Evolutionary conservation across 1,140 invertebrate species (phyloP).

Genomic region (Drosophila sechellia): DNA sequence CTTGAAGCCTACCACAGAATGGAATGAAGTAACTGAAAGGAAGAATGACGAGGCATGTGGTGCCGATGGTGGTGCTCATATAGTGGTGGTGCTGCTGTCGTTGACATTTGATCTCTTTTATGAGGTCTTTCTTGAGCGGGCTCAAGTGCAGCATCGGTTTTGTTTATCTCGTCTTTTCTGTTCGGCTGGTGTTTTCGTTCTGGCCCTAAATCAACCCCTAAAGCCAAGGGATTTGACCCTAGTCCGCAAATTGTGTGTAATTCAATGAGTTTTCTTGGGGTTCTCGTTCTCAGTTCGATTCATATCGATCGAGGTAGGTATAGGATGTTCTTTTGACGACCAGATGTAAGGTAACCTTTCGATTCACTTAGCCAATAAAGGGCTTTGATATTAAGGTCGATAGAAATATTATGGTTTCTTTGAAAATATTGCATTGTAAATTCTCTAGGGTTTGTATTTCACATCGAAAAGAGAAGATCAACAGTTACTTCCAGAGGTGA

Average conservation of each 20-base stretch:
- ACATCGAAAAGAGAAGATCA: background rate
- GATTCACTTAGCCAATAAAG: constrained; percentile 15
- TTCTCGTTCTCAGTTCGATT: constrained; percentile 18
- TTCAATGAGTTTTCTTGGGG: constrained; percentile 44
- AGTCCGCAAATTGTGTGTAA: constrained; percentile 42
- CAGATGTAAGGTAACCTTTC: constrained; percentile 12
- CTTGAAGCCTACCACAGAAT: constrained; percentile 31
- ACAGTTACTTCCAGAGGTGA: background rate
- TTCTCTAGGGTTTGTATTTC: background rate
- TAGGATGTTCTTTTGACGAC: constrained; percentile 23
- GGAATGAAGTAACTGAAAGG: constrained; percentile 38
- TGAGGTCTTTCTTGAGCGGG: constrained; percentile 61
- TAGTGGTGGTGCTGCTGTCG: constrained; percentile 30
- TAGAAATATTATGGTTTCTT: background rate
- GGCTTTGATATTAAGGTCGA: background rate
- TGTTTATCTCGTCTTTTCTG: constrained; percentile 28
- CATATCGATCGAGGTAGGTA: constrained; percentile 12
- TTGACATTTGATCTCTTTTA: constrained; percentile 83
- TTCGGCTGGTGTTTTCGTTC: constrained; percentile 20
- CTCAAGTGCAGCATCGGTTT: constrained; percentile 46
- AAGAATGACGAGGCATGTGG: constrained; percentile 50
- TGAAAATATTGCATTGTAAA: background rate
- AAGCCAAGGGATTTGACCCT: constrained; percentile 52
- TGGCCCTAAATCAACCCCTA: constrained; percentile 52
- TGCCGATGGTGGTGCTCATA: constrained; percentile 31